phyloP scores from a whole-genome alignment of 37 sponge, comb jelly and placozoan genomes.

The Cladorhizidae sp. region DNA sequence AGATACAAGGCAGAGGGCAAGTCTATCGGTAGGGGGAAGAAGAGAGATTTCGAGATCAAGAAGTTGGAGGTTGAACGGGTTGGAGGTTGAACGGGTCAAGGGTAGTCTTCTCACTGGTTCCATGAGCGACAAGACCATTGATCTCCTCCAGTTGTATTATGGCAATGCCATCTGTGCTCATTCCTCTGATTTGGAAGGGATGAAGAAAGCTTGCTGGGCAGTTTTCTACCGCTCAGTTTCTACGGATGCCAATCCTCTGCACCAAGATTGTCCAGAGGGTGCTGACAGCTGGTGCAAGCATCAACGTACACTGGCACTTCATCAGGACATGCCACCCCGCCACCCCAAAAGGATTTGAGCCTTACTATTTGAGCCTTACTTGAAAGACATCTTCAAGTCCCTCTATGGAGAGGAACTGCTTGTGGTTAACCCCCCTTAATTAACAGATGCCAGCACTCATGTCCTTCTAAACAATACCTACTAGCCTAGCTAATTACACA shows the following conservation, averaged over 20 bases:
- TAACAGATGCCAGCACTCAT: too few species aligned
- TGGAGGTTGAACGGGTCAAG: neutral
- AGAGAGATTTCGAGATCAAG: slow-evolving; percentile 20
- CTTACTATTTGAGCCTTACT: slow-evolving; percentile 19
- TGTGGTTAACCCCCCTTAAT: too few species aligned
- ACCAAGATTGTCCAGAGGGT: slow-evolving; percentile 29
- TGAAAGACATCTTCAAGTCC: slow-evolving; percentile 14
- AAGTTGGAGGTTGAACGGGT: slow-evolving; percentile 7
- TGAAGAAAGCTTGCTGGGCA: slow-evolving; percentile 43
- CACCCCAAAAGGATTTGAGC: neutral
- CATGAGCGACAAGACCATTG: neutral
- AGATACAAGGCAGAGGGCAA: neutral
- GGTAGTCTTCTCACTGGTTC: neutral
- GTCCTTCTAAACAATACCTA: too few species aligned
- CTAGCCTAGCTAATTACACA: too few species aligned
- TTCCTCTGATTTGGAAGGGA: slow-evolving; percentile 16
- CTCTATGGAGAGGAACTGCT: slow-evolving; percentile 24
- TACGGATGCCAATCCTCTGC: slow-evolving; percentile 28
- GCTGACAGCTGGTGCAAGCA: too few species aligned
- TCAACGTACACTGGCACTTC: slow-evolving; percentile 26
- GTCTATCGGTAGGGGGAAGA: neutral
- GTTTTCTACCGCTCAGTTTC: slow-evolving; percentile 36
- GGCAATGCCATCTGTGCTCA: slow-evolving; percentile 41
- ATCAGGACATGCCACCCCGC: slow-evolving; percentile 18
- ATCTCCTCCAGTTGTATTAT: slow-evolving; percentile 38